These are phyloP conservation scores for Acanthurus tractus DNA, from an alignment of 2,797 vertebrate species.

Conservation along the genomic window DNA sequence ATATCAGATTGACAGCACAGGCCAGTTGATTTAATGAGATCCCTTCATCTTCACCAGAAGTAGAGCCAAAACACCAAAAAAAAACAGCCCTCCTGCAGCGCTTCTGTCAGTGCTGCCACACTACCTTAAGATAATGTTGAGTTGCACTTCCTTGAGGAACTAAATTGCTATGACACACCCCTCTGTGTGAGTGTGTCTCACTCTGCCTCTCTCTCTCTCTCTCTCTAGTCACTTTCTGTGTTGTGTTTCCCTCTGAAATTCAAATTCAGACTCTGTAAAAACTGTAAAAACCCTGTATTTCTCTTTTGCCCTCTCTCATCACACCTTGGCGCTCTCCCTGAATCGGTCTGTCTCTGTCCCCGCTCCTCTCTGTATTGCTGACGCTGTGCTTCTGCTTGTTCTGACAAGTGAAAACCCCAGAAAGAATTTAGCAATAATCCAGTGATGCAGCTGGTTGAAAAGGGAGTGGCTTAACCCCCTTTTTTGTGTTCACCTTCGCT, in stretches of 20 bases:
- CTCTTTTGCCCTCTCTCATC: slow-evolving; percentile 19
- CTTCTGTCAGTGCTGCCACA: slow-evolving; percentile 62
- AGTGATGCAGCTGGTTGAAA: slow-evolving; percentile 79
- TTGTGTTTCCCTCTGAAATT: slow-evolving; percentile 63
- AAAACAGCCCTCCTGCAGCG: slow-evolving; percentile 57
- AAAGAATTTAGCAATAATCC: slow-evolving; percentile 88
- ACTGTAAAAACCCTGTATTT: slow-evolving; percentile 44
- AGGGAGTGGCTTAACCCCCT: slow-evolving; percentile 81
- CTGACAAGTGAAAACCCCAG: slow-evolving; percentile 86
- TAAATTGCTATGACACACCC: slow-evolving; percentile 88
- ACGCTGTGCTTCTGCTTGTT: slow-evolving; percentile 83
- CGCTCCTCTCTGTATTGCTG: slow-evolving; percentile 71
- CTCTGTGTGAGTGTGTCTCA: slow-evolving; percentile 65
- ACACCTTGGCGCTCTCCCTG: slow-evolving; percentile 28
- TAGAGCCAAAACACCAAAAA: slow-evolving; percentile 18
- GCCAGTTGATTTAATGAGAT: slow-evolving; percentile 57
- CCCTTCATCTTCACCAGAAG: slow-evolving; percentile 62
- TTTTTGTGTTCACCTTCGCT: slow-evolving; percentile 79
- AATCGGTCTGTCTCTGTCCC: slow-evolving; percentile 20
- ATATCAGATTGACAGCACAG: slow-evolving; percentile 73
- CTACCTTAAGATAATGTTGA: slow-evolving; percentile 85
- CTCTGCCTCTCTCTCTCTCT: slow-evolving; percentile 43
- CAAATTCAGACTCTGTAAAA: slow-evolving; percentile 58
- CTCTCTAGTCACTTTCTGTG: slow-evolving; percentile 31
- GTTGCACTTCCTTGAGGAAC: slow-evolving; percentile 91